Base-by-base conservation (phyloP, 2,113 vertebrate genomes). In the Eolophus roseicapilla region DNA sequence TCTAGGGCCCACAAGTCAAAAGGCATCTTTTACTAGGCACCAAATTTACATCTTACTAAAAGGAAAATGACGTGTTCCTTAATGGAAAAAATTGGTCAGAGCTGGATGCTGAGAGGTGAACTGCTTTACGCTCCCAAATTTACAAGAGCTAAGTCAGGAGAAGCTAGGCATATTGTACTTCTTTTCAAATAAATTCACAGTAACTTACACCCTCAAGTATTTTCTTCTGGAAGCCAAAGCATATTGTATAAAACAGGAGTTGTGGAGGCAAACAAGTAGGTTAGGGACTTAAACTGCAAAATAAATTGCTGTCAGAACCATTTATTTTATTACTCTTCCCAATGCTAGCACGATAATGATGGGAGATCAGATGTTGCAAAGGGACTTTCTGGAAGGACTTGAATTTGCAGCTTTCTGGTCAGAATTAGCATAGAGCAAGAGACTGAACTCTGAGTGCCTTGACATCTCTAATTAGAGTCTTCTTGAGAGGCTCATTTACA, bases 401-500 rank as follows among this genome's bases (percentile, higher is more conserved):
- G 60, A 67, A 82, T 93, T 79, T 70, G 47, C 68, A 82, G 18
- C 79, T 89, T 94, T 90, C 70, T 68, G 44, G 68, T 76, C 73
- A 69, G 44, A 88, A 92, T 86, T 64, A 81, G 67, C 90, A 91
- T 16, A 50, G 75, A 80, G 35, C 31, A 71, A 67, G 68, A 90
- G 76, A 85, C 39, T 62, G 64, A 89, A 70, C 50, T 87, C 49
- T 6, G 29, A 80, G n/a, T 5, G 6, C 16, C 67, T 21, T 71
- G 52, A 84, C 77, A 67, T 29, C 55, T 57, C 71, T 67, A 83
- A 88, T 10, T 27, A 70, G 59, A 92, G 16, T 73, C 76, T 90
- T 84, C 80, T 73, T 60, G 68, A 82, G 78, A 35, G 53, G 50
- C 55, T 89, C 64, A 89, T 95, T 96, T 96, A 69, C 80, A 93